Base-by-base conservation (phyloP, 2,113 vertebrate genomes). In the Nycticorax nycticorax region DNA sequence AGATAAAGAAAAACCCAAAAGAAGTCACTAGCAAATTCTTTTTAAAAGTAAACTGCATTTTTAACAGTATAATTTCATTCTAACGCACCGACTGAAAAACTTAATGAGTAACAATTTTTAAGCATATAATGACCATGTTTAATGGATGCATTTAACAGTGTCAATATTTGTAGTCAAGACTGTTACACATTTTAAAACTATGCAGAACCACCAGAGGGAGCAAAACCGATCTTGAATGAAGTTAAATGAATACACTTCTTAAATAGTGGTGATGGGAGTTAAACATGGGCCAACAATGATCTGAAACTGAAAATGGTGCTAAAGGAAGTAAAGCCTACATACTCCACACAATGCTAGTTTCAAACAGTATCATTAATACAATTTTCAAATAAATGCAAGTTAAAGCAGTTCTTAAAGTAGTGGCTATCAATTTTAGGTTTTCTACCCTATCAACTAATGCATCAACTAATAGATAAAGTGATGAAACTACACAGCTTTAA, bases 221-320 rank as follows among this genome's bases (percentile, higher is more conserved):
- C 4, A 75, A n/a, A 82, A 84, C 1, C 2, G 1, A 75, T 16
- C 48, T 3, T 14, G 18, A 63, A n/a, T 14, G 32, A 62, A 84
- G 16, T 3, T 5, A 56, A 26, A 15, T 6, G 11, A 68, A 55
- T 3, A 9, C 4, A 35, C 9, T 18, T 43, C 41, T 77, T 15
- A 10, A 76, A 41, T 0, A 68, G 23, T 0, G 6, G 41, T 45
- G 26, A 41, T 1, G 1, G 8, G n/a, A 73, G 37, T 35, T 32
- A 57, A 94, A 66, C 8, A 39, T 0, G 1, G 17, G 53, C 32
- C 60, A 55, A 24, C 26, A 56, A 22, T 2, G 3, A 48, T 3
- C 18, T 26, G 71, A 66, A 96, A 92, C 55, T 19, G 39, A 47
- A 94, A 86, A n/a, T 0, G 12, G 19, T 30, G 53, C 55, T 60